Evolutionary conservation across 1,140 invertebrate genomes (phyloP).

Genomic region (Piezodorus guildinii): DNA sequence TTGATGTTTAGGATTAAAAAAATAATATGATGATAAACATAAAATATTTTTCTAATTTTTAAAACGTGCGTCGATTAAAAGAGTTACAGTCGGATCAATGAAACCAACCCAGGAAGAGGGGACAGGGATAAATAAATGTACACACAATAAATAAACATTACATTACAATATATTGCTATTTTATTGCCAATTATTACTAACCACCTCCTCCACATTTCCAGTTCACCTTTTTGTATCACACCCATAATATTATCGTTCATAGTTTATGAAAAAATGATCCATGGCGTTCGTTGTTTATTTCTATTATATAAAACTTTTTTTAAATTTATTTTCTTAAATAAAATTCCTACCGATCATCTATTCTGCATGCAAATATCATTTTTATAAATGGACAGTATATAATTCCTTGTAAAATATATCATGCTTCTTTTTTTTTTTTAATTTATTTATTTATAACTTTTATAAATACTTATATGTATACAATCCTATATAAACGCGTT

Average conservation of each 20-base stretch:
- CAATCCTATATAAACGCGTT: not conserved
- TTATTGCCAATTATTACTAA: conserved; percentile 26
- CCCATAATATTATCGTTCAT: not conserved
- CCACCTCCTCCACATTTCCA: not conserved
- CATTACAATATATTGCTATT: conserved; percentile 26
- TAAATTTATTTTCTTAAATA: not conserved
- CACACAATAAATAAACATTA: conserved; percentile 15
- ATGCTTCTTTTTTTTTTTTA: not conserved
- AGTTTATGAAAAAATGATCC: conserved; percentile 8
- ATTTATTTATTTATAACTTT: not conserved
- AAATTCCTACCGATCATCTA: not conserved
- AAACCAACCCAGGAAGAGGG: not conserved
- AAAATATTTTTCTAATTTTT: too few relatives aligned
- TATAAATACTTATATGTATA: conserved; percentile 1
- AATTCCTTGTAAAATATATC: conserved; percentile 1
- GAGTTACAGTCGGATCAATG: not conserved
- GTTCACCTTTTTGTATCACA: conserved; percentile 10
- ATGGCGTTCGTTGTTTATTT: conserved; percentile 13
- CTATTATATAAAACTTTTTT: not conserved
- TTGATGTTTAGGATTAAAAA: too few relatives aligned
- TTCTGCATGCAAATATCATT: not conserved
- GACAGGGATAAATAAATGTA: conserved; percentile 15
- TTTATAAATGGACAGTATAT: conserved; percentile 12
- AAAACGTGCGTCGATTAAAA: too few relatives aligned
- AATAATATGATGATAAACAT: too few relatives aligned